These are phyloP conservation scores for Tridacna gigas DNA, from an alignment of 2,888 invertebrate species.

Conservation along the genomic window DNA sequence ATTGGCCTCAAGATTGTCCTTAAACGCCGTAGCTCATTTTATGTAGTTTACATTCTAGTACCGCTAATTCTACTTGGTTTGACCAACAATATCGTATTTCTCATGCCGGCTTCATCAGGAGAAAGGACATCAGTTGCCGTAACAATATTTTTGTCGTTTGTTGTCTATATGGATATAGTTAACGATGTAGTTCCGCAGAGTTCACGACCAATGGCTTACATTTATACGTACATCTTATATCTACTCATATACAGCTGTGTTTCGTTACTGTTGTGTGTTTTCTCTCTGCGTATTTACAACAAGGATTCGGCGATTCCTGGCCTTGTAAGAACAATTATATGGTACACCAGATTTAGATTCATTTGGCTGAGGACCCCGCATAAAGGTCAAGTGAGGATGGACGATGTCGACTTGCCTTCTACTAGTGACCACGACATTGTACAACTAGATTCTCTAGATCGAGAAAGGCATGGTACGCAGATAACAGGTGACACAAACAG, in stretches of 20 bases:
- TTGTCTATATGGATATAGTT: constrained; percentile 58
- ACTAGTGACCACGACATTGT: neutral
- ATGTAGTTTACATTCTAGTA: constrained; percentile 44
- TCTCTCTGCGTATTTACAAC: constrained; percentile 53
- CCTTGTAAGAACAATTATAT: neutral
- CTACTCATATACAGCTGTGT: constrained; percentile 42
- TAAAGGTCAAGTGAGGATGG: neutral
- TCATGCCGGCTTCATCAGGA: constrained; percentile 53
- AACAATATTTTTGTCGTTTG: constrained; percentile 54
- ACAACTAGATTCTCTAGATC: no score
- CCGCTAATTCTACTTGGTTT: constrained; percentile 52
- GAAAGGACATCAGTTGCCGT: constrained; percentile 53
- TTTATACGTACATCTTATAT: constrained; percentile 53
- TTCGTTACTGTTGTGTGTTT: constrained; percentile 34
- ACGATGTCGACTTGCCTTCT: neutral
- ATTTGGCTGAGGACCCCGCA: neutral
- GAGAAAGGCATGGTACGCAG: no score
- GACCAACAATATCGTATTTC: constrained; percentile 49
- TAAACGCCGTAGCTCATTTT: constrained; percentile 30
- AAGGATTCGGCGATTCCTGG: constrained; percentile 28
- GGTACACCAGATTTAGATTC: constrained; percentile 2
- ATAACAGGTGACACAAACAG: no score
- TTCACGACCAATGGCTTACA: constrained; percentile 49
- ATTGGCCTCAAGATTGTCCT: neutral
- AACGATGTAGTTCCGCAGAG: constrained; percentile 57